Percentiles rank a stretch among this genome's conserved stretches.
Conservation (phyloP, 1,140 invertebrate species). For the Diprion similis region DNA sequence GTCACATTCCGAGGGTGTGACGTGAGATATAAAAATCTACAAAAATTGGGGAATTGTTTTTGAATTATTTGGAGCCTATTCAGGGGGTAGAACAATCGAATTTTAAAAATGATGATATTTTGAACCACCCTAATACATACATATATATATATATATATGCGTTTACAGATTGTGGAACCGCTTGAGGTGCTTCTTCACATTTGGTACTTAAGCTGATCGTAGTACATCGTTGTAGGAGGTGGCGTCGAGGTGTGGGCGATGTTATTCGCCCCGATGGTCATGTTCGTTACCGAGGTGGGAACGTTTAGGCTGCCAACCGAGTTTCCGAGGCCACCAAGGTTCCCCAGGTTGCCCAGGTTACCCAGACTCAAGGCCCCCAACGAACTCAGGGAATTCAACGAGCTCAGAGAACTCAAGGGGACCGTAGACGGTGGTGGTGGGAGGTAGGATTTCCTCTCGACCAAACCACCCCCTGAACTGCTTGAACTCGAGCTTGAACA, state of each 20-base stretch:
- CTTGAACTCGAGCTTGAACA: conserved; percentile 46
- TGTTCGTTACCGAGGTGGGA: not conserved
- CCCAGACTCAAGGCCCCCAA: conserved; percentile 47
- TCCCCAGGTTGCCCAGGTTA: conserved; percentile 47
- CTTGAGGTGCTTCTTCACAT: conserved; percentile 37
- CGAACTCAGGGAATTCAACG: conserved; percentile 34
- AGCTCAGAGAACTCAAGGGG: conserved; percentile 36
- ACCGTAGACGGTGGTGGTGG: conserved; percentile 45
- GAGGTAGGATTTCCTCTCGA: conserved; percentile 55
- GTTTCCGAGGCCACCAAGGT: conserved; percentile 41
- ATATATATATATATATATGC: not conserved
- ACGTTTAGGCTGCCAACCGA: not conserved
- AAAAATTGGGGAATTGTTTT: no score
- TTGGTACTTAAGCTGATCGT: conserved; percentile 55
- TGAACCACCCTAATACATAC: not conserved
- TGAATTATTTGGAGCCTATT: no score
- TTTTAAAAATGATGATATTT: no score
- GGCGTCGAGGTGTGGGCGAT: conserved; percentile 20
- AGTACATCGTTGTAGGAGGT: conserved; percentile 44
- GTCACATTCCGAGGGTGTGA: no score
- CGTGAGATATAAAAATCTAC: no score
- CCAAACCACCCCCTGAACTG: conserved; percentile 47
- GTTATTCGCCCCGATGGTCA: not conserved
- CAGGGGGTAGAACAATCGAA: no score
- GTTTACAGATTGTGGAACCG: not conserved